Evolutionary conservation across 2,797 vertebrate genomes (phyloP), one percentile per base, ranked within the genome.

Genomic region (Catharus ustulatus): DNA sequence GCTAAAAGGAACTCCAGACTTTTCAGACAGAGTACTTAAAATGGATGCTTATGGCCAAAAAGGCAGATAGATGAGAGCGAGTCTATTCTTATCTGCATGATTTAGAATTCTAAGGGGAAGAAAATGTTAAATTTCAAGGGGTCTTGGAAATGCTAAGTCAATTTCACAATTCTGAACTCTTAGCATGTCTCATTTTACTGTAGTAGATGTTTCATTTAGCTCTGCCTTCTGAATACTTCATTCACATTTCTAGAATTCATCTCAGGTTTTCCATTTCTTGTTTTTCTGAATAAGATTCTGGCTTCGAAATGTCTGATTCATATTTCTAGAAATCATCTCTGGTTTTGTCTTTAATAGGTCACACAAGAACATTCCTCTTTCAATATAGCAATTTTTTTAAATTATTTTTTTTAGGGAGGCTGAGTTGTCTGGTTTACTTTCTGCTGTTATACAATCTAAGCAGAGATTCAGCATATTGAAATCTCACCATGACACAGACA

Each of bases 121-220:
- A 84, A 91, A 87, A 81, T 48, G 15, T 55, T 73, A 84, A 81
- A 93, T 58, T 94, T 36, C 30, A 91, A 91, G 17, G 52, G 13
- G 38, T 51, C 61, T 84, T 0, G 0, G 66, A 90, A 96, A 89
- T 48, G 21, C 21, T 81, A 84, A 81, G n/a, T 74, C 67, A 79
- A 6, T 93, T 93, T 92, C 88, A 75, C 15, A 62, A 5, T 80
- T 93, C n/a, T 89, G 48, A 93, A 61, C 18, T 79, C 78, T 58
- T 38, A 79, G 22, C 40, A 21, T 2, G 1, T 84, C 61, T 77
- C 52, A 68, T 92, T 90, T 78, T 85, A 61, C 21, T 64, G 42
- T 22, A 54, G 40, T 22, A 87, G 24, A 74, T 79, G 26, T 72
- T 95, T 87, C 34, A 58, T 71, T 83, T 87, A 66, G 40, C 30